Conservation (phyloP, 2,888 invertebrate species). For the Cryptophagus acutangulus region DNA sequence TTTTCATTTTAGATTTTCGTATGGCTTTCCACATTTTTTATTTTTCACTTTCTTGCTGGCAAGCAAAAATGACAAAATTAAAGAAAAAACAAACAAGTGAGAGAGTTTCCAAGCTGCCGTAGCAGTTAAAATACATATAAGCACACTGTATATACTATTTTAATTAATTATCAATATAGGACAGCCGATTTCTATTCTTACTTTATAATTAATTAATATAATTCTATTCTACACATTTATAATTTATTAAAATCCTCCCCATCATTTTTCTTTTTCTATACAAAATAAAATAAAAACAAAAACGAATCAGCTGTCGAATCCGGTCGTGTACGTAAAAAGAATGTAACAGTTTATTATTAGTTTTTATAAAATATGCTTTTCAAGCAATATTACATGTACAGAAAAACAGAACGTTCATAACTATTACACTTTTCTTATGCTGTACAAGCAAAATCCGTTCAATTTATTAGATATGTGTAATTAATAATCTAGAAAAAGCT, state of each 20-base stretch:
- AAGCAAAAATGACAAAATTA: too few species aligned
- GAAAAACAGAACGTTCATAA: not conserved
- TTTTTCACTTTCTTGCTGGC: too few species aligned
- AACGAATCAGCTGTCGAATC: not conserved
- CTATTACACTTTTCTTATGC: too few species aligned
- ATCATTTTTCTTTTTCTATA: slow-evolving; percentile 23
- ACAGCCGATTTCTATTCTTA: slow-evolving; percentile 32
- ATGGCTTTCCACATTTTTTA: too few species aligned
- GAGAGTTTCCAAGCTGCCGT: slow-evolving; percentile 38
- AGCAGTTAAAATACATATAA: slow-evolving; percentile 38
- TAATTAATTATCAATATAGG: slow-evolving; percentile 24
- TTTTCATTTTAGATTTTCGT: too few species aligned
- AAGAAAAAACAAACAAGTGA: slow-evolving; percentile 24
- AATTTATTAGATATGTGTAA: slow-evolving; percentile 17
- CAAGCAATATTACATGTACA: slow-evolving; percentile 5
- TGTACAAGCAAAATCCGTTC: slow-evolving; percentile 1
- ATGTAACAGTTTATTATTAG: slow-evolving; percentile 10
- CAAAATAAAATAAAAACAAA: slow-evolving; percentile 10
- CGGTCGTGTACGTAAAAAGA: slow-evolving; percentile 1
- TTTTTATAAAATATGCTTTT: slow-evolving; percentile 11
- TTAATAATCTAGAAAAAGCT: slow-evolving; percentile 22
- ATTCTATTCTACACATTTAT: slow-evolving; percentile 32
- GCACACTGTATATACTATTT: slow-evolving; percentile 35
- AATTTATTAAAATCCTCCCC: slow-evolving; percentile 27
- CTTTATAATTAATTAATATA: too few species aligned